phyloP scores from a whole-genome alignment of 2,797 vertebrate species.

The Lophotriccus pileatus region DNA sequence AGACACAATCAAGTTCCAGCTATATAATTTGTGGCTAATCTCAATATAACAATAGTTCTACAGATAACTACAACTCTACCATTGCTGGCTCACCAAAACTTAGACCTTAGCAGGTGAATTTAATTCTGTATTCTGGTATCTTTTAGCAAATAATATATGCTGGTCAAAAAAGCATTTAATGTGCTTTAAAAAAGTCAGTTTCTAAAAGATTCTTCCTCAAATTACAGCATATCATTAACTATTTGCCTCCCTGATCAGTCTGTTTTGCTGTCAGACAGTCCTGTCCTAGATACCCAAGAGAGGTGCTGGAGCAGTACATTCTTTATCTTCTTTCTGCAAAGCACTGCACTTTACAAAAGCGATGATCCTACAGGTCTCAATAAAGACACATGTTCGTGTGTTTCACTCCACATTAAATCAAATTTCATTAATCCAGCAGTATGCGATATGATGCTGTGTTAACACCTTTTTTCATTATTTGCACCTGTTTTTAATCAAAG shows the following conservation, averaged over 20 bases:
- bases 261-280: not conserved
- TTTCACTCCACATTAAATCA: not conserved
- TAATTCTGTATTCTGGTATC: not conserved
- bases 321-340: not conserved
- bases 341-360: not conserved
- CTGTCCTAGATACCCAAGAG: not conserved
- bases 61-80: not conserved
- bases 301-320: not conserved
- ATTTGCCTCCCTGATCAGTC: not conserved
- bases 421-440: not conserved
- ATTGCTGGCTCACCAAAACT: not conserved
- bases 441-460: fast-evolving
- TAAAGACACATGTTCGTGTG: fast-evolving
- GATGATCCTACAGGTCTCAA: not conserved
- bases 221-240: not conserved
- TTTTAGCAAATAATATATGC: not conserved
- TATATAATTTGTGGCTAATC: not conserved
- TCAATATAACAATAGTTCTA: not conserved
- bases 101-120: not conserved
- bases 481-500: not conserved
- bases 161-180: not conserved
- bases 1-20: not conserved
- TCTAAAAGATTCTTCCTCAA: not conserved
- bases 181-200: not conserved
- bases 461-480: not conserved